Percentiles rank a stretch among this genome's conserved stretches.
phyloP scores from a whole-genome alignment of 2,797 vertebrate species.

The Cyclopterus lumpus region DNA sequence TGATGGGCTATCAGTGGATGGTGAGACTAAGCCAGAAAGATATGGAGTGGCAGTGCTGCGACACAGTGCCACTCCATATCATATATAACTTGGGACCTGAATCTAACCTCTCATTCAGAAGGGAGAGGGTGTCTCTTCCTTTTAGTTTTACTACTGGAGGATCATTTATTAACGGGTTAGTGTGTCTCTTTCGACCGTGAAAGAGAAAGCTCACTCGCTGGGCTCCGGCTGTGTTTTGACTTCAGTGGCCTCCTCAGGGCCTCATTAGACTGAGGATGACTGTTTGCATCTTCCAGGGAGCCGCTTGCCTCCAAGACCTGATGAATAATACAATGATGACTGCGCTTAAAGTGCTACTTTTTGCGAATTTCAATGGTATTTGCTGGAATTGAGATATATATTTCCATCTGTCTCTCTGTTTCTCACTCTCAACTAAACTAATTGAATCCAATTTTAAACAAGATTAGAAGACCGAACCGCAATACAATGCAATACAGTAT shows the following conservation, averaged over 20 bases:
- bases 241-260: slow-evolving; percentile 47
- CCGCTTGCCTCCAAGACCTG: slow-evolving; percentile 21
- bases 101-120: slow-evolving; percentile 31
- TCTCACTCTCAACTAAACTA: slow-evolving; percentile 11
- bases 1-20: neutral
- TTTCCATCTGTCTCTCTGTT: slow-evolving; percentile 3
- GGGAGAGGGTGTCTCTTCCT: neutral
- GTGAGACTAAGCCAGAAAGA: neutral
- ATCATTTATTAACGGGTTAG: slow-evolving; percentile 45
- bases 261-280: slow-evolving; percentile 45
- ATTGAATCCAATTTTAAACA: slow-evolving; percentile 15
- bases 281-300: slow-evolving; percentile 39
- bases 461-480: neutral
- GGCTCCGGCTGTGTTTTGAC: slow-evolving; percentile 48
- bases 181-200: slow-evolving; percentile 19
- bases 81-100: slow-evolving; percentile 9
- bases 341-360: slow-evolving; percentile 47
- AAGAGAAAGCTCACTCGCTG: slow-evolving; percentile 33
- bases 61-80: neutral
- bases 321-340: slow-evolving; percentile 63
- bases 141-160: slow-evolving; percentile 11
- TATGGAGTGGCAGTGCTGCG: neutral
- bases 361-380: slow-evolving; percentile 7
- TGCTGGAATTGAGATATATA: slow-evolving; percentile 2
- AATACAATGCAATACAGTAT: slow-evolving; percentile 16